Percentiles rank a stretch among this genome's conserved stretches.
Evolutionary conservation across 1,140 invertebrate genomes (phyloP).

Genomic region (Cyclargus thomasi): DNA sequence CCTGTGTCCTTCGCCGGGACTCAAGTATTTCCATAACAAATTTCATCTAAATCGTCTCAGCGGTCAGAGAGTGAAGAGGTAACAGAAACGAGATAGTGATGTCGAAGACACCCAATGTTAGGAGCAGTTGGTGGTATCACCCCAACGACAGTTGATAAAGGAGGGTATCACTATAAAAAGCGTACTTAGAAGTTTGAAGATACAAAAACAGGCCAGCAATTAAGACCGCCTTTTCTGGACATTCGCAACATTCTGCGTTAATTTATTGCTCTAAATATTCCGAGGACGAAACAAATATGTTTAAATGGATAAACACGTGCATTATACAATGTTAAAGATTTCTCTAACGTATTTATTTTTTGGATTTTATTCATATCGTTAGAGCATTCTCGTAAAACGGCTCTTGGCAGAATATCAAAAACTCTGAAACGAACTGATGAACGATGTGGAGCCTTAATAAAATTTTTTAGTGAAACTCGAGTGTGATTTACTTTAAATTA

Average conservation of each 20-base stretch:
- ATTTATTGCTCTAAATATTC: not conserved
- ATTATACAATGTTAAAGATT: not conserved
- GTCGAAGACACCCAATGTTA: too few relatives aligned
- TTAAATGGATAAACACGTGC: not conserved
- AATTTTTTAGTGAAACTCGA: conserved; percentile 16
- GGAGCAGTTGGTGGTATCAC: too few relatives aligned
- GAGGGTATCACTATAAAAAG: not conserved
- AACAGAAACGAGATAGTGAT: too few relatives aligned
- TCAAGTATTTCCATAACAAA: too few relatives aligned
- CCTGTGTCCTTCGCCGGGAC: too few relatives aligned
- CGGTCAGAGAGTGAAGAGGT: too few relatives aligned
- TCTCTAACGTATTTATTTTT: not conserved
- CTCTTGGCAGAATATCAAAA: conserved; percentile 11
- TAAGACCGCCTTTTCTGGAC: not conserved
- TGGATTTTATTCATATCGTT: not conserved
- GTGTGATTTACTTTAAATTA: conserved; percentile 17
- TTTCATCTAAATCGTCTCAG: too few relatives aligned
- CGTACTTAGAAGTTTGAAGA: not conserved
- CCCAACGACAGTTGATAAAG: not conserved
- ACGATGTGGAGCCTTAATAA: conserved; percentile 4
- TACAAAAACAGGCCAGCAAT: not conserved
- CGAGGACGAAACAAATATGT: not conserved
- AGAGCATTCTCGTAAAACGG: not conserved
- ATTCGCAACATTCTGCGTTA: not conserved
- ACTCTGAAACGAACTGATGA: conserved; percentile 10